Percentiles rank a stretch among this genome's conserved stretches.
phyloP scores from a whole-genome alignment of 2,888 invertebrate species.

The Ophion obscuratus region DNA sequence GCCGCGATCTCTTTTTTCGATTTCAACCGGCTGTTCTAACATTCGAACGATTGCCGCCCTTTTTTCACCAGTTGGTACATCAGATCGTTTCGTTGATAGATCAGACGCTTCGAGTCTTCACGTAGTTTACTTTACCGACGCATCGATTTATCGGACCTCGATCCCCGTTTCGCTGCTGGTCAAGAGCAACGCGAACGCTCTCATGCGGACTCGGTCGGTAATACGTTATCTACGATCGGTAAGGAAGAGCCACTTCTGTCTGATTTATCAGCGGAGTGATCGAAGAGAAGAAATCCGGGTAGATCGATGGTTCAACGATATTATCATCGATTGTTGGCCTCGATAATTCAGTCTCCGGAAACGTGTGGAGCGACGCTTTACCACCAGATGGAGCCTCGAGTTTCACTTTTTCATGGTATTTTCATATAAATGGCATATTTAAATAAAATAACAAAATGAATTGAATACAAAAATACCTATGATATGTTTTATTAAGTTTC shows the following conservation, averaged over 20 bases:
- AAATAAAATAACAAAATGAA: too few species aligned
- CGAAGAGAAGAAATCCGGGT: conserved; percentile 27
- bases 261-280: conserved; percentile 26
- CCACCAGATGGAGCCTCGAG: conserved; percentile 21
- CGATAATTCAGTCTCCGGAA: neutral
- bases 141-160: conserved; percentile 23
- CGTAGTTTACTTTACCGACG: conserved; percentile 11
- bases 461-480: too few species aligned
- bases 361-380: neutral
- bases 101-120: neutral
- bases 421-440: neutral
- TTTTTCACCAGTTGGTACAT: neutral
- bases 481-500: too few species aligned
- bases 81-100: neutral
- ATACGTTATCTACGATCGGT: conserved; percentile 21
- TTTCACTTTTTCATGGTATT: neutral
- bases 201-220: neutral
- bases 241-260: neutral
- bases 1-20: neutral
- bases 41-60: neutral
- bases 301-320: neutral
- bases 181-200: neutral
- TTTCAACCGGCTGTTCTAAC: neutral
- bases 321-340: conserved; percentile 27
- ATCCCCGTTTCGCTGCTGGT: neutral